Evolutionary conservation across 2,888 invertebrate species (phyloP).

Genomic region (Brachylomia viminalis): DNA sequence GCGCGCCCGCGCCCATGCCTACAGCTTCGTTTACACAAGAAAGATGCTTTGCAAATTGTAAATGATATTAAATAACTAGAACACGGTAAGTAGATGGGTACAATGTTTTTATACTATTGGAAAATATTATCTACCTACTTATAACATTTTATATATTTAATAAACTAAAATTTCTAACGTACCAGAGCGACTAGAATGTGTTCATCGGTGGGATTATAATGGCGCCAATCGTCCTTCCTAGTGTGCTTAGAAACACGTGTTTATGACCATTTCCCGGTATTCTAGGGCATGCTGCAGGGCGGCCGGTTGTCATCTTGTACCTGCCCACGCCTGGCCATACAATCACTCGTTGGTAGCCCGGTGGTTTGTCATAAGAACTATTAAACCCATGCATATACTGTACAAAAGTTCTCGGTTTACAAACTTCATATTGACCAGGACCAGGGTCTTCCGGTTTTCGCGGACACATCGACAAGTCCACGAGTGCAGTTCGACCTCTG

Average conservation of each 20-base stretch:
- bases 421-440: slow-evolving; percentile 84
- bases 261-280: slow-evolving; percentile 81
- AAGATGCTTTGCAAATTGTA: not conserved
- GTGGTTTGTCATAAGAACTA: slow-evolving; percentile 82
- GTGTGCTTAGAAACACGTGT: slow-evolving; percentile 82
- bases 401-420: slow-evolving; percentile 71
- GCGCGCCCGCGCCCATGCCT: not conserved
- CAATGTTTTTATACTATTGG: not conserved
- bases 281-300: slow-evolving; percentile 55
- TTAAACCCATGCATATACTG: slow-evolving; percentile 80
- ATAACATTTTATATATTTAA: not conserved
- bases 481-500: slow-evolving; percentile 85
- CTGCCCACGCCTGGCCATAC: slow-evolving; percentile 87
- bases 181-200: slow-evolving; percentile 74
- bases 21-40: not conserved
- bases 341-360: slow-evolving; percentile 78
- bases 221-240: slow-evolving; percentile 81
- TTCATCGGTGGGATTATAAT: slow-evolving; percentile 81
- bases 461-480: slow-evolving; percentile 87
- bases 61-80: slow-evolving; percentile 3
- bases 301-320: slow-evolving; percentile 71
- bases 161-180: slow-evolving; percentile 22
- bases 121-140: not conserved
- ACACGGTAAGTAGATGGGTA: slow-evolving; percentile 1
- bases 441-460: slow-evolving; percentile 88